Evolutionary conservation across 2,888 invertebrate species (phyloP), one percentile per base, ranked within the genome.

Genomic region (Cerastis leucographa): DNA sequence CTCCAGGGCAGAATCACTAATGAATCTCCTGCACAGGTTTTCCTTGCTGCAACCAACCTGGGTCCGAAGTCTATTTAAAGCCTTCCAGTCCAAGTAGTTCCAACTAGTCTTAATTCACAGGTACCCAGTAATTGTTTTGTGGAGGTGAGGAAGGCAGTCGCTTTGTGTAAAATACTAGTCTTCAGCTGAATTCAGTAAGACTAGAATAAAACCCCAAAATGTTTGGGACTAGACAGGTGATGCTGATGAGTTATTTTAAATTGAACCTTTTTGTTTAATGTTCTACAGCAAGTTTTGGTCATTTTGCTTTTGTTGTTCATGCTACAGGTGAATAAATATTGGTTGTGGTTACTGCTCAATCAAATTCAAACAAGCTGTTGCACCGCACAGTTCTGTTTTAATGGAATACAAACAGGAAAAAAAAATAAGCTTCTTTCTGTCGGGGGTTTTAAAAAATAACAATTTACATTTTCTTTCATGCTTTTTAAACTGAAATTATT

Each of bases 391-490:
- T 8, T 49, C 29, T n/a, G 25, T 76, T 76, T 46, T 46, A 76
- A 76, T 77, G 76, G 46, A 46, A 64, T 19, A 46, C n/a, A 40
- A 64, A 64, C 44, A 46, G n/a, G n/a, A n/a, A n/a, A n/a, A n/a
- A n/a, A n/a, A n/a, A n/a, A n/a, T n/a, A n/a, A n/a, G n/a, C n/a
- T n/a, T n/a, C n/a, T n/a, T n/a, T n/a, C n/a, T n/a, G n/a, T n/a
- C n/a, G n/a, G n/a, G n/a, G n/a, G n/a, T n/a, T n/a, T n/a, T n/a
- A n/a, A n/a, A n/a, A n/a, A n/a, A n/a, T n/a, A n/a, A n/a, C n/a
- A n/a, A n/a, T n/a, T n/a, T n/a, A n/a, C n/a, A n/a, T n/a, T n/a
- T n/a, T n/a, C n/a, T n/a, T n/a, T n/a, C n/a, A n/a, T n/a, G n/a
- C n/a, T n/a, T n/a, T n/a, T n/a, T n/a, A n/a, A n/a, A n/a, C n/a